A percentile compares a stretch with the other conserved stretches of the same genome.
Conservation (phyloP, 1,140 invertebrate genomes). For the roundworm (Caenorhabditis elegans) region DNA sequence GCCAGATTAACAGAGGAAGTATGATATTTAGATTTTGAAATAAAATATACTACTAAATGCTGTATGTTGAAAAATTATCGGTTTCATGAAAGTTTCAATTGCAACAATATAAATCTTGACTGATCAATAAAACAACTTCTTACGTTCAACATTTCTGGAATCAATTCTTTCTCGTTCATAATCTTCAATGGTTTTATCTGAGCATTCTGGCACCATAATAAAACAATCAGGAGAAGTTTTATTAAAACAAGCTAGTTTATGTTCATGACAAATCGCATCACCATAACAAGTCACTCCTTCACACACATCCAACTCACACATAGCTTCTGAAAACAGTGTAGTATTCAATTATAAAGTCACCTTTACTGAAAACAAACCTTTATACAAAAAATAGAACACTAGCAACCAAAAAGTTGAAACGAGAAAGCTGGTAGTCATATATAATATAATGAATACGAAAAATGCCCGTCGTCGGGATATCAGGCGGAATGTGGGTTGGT, state of each 20-base stretch:
- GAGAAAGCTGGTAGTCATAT: neutral
- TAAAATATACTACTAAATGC: no score
- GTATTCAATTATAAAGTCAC: no score
- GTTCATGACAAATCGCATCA: neutral
- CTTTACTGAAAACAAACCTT: neutral
- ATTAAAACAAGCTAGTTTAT: neutral
- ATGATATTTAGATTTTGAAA: no score
- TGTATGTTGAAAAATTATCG: no score
- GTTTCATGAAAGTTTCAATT: no score
- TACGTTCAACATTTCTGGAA: neutral
- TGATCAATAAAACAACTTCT: neutral
- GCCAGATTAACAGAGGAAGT: no score
- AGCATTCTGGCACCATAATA: neutral
- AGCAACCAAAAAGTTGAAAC: neutral
- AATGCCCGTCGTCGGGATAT: neutral
- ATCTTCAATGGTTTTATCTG: neutral
- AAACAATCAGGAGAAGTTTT: neutral
- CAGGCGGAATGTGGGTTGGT: neutral
- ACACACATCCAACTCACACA: neutral
- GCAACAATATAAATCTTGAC: no score
- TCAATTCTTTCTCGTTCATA: neutral
- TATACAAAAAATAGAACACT: no score
- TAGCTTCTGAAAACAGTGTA: neutral
- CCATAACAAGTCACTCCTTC: neutral
- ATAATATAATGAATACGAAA: neutral